Conservation (phyloP, 2,797 vertebrate genomes). For the Sebastes vulpes region DNA sequence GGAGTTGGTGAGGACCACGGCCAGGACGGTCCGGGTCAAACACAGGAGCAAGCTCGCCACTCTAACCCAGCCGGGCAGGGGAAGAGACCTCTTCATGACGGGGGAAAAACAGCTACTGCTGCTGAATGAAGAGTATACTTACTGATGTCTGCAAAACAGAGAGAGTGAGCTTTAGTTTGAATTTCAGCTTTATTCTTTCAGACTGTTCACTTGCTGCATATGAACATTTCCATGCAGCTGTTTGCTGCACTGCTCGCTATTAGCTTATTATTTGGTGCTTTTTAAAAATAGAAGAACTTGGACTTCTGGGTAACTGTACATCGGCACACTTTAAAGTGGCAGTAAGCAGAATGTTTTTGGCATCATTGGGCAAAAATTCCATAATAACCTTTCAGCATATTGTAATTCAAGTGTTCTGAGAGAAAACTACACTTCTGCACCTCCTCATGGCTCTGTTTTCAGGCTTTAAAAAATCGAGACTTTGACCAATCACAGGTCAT, state of each 20-base stretch:
- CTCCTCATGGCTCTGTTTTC: no score
- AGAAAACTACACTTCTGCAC: no score
- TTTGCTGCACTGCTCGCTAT: not conserved
- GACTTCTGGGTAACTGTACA: not conserved
- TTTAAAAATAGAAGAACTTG: not conserved
- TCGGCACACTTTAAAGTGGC: not conserved
- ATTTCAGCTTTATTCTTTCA: not conserved
- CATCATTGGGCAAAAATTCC: no score
- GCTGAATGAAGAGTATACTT: conserved; percentile 9
- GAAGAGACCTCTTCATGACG: conserved; percentile 87
- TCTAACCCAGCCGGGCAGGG: conserved; percentile 80
- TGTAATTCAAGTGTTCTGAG: no score
- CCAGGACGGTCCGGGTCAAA: conserved; percentile 83
- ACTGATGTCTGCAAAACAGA: conserved; percentile 44
- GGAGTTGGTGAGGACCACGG: conserved; percentile 90
- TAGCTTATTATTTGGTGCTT: not conserved
- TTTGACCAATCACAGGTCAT: no score
- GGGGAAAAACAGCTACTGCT: conserved; percentile 14
- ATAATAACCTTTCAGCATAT: no score
- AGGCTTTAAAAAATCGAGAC: no score
- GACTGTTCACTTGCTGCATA: not conserved
- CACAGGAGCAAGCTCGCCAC: conserved; percentile 84
- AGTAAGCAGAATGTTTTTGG: no score
- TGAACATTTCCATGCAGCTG: not conserved
- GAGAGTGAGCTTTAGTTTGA: not conserved